Percentiles rank a stretch among this genome's conserved stretches.
Evolutionary conservation across 2,113 vertebrate genomes (phyloP).

Genomic region (Pica pica): DNA sequence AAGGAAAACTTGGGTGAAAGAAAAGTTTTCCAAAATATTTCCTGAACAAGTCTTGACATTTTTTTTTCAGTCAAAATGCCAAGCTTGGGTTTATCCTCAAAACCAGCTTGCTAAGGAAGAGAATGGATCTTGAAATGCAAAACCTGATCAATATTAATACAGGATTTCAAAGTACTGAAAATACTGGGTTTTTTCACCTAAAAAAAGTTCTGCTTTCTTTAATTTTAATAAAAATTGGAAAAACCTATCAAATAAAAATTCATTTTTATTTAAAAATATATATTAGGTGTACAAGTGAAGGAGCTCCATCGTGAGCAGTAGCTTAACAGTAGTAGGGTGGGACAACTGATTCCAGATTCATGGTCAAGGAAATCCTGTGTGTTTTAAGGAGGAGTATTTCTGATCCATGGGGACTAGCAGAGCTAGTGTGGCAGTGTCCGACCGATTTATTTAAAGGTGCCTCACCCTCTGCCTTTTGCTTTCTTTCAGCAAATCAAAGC

Average conservation of each 20-base stretch:
- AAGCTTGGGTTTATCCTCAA: not conserved
- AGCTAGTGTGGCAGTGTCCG: not conserved
- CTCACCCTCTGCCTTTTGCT: slow-evolving; percentile 32
- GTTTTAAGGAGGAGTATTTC: not conserved
- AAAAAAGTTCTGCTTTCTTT: not conserved
- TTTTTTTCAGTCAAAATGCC: not conserved
- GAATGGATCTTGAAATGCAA: not conserved
- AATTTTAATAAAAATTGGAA: not conserved
- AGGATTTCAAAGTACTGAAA: not conserved
- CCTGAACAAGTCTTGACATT: not conserved
- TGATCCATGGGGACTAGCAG: not conserved
- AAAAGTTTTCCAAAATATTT: not conserved
- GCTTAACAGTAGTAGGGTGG: not conserved
- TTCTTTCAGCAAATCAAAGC: slow-evolving; percentile 94
- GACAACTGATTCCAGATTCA: not conserved
- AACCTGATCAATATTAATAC: not conserved
- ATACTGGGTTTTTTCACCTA: not conserved
- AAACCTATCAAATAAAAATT: not conserved
- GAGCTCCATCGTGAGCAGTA: not conserved
- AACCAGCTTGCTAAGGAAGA: not conserved
- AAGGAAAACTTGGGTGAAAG: not conserved
- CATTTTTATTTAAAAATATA: not conserved
- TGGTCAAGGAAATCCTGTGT: not conserved
- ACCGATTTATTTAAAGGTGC: not conserved
- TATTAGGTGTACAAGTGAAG: not conserved